Percentiles rank a stretch among this genome's conserved stretches.
phyloP scores from a whole-genome alignment of 2,113 vertebrate genomes.

The Glaucomys volans region DNA sequence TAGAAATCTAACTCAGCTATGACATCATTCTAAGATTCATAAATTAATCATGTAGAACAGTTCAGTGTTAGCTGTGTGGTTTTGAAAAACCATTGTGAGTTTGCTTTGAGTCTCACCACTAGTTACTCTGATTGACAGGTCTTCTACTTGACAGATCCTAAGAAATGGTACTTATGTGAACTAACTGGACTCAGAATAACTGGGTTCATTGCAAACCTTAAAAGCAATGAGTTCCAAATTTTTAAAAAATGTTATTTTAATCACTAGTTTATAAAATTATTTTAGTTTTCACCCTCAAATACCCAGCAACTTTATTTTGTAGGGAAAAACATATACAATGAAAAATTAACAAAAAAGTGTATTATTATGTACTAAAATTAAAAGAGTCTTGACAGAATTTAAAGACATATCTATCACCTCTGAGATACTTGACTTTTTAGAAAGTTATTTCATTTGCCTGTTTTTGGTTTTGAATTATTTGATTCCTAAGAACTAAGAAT shows the following conservation, averaged over 20 bases:
- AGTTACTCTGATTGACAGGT: background rate
- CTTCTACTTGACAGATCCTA: background rate
- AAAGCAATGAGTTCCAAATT: background rate
- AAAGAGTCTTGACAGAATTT: background rate
- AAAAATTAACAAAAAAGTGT: background rate
- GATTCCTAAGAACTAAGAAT: background rate
- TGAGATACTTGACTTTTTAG: background rate
- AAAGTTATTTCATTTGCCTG: background rate
- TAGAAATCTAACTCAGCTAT: background rate
- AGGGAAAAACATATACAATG: background rate
- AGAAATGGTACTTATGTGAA: background rate
- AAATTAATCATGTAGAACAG: background rate
- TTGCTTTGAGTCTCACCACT: background rate
- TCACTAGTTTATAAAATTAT: background rate
- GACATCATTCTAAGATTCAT: background rate
- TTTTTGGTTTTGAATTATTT: background rate
- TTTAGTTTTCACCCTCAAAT: background rate
- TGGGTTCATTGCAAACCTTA: background rate
- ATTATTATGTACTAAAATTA: background rate
- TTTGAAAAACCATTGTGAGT: background rate
- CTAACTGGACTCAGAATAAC: background rate
- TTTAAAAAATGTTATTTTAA: background rate
- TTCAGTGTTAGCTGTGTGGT: background rate
- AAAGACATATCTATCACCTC: background rate
- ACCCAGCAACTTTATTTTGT: background rate